Evolutionary conservation across 2,888 invertebrate genomes (phyloP).

Genomic region (Caenorhabditis sp.): DNA sequence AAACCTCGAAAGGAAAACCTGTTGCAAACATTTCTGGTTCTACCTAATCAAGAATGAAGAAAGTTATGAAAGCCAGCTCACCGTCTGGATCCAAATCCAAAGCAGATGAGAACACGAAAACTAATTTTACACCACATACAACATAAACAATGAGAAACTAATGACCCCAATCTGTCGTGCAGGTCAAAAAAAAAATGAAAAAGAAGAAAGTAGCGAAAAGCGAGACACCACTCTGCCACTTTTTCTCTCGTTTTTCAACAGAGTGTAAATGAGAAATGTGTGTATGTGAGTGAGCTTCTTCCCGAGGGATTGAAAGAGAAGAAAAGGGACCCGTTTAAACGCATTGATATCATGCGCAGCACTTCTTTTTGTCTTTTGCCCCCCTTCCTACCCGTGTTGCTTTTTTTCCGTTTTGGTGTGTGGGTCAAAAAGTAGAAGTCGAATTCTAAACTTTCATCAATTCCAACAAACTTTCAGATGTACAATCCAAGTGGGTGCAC

Average conservation of each 20-base stretch:
- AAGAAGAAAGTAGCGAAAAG: conserved; percentile 5
- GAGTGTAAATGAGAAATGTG: conserved; percentile 69
- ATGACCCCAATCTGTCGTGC: conserved; percentile 45
- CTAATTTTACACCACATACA: not conserved
- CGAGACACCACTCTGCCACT: conserved; percentile 24
- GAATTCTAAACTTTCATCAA: too few relatives aligned
- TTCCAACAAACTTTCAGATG: conserved; percentile 56
- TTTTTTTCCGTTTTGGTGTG: conserved; percentile 10
- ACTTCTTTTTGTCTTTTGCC: conserved; percentile 26
- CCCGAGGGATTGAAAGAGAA: conserved; percentile 25
- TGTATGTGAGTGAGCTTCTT: conserved; percentile 24
- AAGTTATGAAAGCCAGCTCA: too few relatives aligned
- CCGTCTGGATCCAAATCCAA: not conserved
- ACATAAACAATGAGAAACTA: conserved; percentile 22
- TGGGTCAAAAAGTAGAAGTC: not conserved
- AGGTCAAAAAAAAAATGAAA: conserved; percentile 56
- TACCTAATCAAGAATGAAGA: too few relatives aligned
- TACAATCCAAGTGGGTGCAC: conserved; percentile 64
- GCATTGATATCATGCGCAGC: conserved; percentile 61
- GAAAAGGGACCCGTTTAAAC: conserved; percentile 48
- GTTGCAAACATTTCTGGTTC: too few relatives aligned
- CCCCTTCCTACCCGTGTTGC: not conserved
- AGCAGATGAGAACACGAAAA: conserved; percentile 8
- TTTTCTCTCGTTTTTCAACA: conserved; percentile 63
- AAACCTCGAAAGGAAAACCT: too few relatives aligned